Evolutionary conservation across 2,888 invertebrate genomes (phyloP), one percentile per base, ranked within the genome.

Genomic region (Bimastos eiseni): DNA sequence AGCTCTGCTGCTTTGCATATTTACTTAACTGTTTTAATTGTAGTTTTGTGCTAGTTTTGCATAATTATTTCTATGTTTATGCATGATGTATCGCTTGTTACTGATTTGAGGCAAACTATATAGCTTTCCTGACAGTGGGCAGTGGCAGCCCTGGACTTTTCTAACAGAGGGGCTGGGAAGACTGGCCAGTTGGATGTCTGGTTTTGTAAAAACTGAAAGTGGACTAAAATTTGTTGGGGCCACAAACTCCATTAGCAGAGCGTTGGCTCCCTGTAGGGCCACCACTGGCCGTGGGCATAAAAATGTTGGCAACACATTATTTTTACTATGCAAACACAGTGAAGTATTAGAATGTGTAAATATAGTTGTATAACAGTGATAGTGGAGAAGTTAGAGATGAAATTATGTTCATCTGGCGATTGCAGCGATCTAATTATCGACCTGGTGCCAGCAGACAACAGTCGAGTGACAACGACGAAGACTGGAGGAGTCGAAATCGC

Each of bases 401-500:
- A 86, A 36, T 86, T 34, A 2, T 86, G 19, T 5, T 4, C 36
- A 37, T 24, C n/a, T 86, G 34, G 34, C 36, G 34, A 86, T 36
- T 86, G 86, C 36, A 86, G 86, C 34, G 86, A 37, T 86, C 86
- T 86, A 33, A 33, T 36, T 86, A 86, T 86, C 86, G 86, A 86
- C 36, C 86, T 86, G 86, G 36, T 36, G 34, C 37, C 6, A 86
- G 86, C 86, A 86, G 86, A 86, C 86, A 84, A 11, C 86, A 70
- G 70, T 86, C n/a, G 19, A 86, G 86, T 34, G 86, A 86, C 86
- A 86, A 86, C n/a, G 86, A 86, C 17, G 86, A 86, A 37, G 86
- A 86, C 37, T 86, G 86, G 86, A 34, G 86, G 34, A 86, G 86
- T 86, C 34, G 86, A 15, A 86, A 86, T 86, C 86, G 86, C 37